Evolutionary conservation across 2,113 vertebrate species (phyloP).

Genomic region (Pristiophorus japonicus): DNA sequence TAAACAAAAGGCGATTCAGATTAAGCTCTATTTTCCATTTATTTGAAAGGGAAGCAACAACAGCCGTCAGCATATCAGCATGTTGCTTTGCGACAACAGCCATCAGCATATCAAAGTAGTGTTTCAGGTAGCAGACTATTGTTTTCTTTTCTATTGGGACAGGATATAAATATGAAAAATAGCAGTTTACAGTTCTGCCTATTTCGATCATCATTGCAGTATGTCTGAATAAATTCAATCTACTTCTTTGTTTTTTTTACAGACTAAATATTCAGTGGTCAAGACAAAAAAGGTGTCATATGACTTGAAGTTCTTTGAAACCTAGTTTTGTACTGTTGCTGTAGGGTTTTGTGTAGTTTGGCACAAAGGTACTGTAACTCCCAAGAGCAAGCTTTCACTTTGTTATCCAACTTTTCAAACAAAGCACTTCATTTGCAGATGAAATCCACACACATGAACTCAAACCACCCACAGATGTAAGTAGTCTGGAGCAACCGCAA

Average conservation of each 20-base stretch:
- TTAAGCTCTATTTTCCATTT: background rate
- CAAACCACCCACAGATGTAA: slow-evolving; percentile 36
- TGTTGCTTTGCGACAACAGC: background rate
- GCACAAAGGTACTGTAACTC: background rate
- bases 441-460: slow-evolving; percentile 31
- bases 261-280: slow-evolving; percentile 15
- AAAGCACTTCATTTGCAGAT: slow-evolving; percentile 33
- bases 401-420: slow-evolving; percentile 36
- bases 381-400: background rate
- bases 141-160: background rate
- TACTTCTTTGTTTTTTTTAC: background rate
- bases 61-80: slow-evolving; percentile 3
- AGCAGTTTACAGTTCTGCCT: background rate
- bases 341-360: slow-evolving; percentile 15
- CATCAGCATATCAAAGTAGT: background rate
- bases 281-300: background rate
- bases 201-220: background rate
- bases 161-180: background rate
- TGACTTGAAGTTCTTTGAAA: slow-evolving; percentile 6
- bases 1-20: background rate
- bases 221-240: background rate
- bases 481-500: background rate
- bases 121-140: background rate
- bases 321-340: background rate
- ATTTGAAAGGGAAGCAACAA: background rate